Evolutionary conservation across 2,113 vertebrate genomes (phyloP), one percentile per base, ranked within the genome.

Genomic region (Oreotrochilus melanogaster): DNA sequence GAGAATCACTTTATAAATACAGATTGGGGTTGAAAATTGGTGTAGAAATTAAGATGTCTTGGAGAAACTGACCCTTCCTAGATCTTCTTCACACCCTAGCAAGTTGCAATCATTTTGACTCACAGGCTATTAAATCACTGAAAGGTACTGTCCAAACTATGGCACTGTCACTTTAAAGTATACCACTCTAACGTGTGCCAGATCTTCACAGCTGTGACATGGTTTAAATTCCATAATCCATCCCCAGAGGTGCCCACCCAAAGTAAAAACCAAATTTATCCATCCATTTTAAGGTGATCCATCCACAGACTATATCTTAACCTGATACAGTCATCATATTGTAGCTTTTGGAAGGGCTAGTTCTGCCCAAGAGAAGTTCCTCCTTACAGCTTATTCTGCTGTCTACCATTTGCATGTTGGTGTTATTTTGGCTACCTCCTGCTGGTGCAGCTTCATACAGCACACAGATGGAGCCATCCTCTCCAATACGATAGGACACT

Each of bases 291-390:
- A 98, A 98, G 98, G 98, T 98, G 98, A 99, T 99, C 98, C 99
- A 99, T 98, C 98, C 98, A 97, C 42, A 97, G 97, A 98, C 98
- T 97, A 97, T 98, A 98, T 97, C 96, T 98, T 99, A 99, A 98
- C 99, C 99, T 92, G 99, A 99, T 98, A 99, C 99, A 98, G 99
- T 99, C 99, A 99, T 99, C 99, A 99, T 99, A 97, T 98, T 99
- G 98, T 99, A 99, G 98, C 98, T 98, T 98, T 99, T 99, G 98
- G 99, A 99, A 97, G 99, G 99, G 98, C 99, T 99, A 95, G 98
- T 98, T 98, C 99, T 98, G 95, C 99, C 99, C 98, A 99, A 97
- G 97, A 99, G 98, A 97, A 99, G 98, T 99, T 99, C 99, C 98
- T 99, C 99, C 98, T 99, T 99, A 98, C 99, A 99, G 98, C 99